phyloP scores from a whole-genome alignment of 2,113 vertebrate genomes.

The Bettongia penicillata region DNA sequence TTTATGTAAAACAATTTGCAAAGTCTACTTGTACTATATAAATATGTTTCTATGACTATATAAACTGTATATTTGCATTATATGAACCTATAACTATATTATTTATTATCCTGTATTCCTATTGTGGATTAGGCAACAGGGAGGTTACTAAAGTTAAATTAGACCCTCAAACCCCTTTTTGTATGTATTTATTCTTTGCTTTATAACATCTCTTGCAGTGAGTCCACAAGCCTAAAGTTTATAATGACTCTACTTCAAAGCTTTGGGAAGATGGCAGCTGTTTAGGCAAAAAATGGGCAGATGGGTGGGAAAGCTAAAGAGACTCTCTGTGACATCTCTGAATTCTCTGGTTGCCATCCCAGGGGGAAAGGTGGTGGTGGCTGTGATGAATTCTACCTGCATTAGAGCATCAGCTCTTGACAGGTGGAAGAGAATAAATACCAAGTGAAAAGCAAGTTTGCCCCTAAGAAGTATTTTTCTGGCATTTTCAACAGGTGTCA shows the following conservation, averaged over 20 bases:
- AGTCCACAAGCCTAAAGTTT: not conserved
- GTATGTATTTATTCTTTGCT: not conserved
- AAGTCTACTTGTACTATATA: not conserved
- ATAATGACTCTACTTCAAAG: not conserved
- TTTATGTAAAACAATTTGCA: not conserved
- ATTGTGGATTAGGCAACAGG: not conserved
- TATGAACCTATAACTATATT: not conserved
- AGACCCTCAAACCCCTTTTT: not conserved
- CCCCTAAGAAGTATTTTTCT: slow-evolving; percentile 13
- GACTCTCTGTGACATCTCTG: not conserved
- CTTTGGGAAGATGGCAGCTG: not conserved
- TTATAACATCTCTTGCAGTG: not conserved
- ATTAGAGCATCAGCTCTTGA: not conserved
- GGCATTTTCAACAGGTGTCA: slow-evolving; percentile 10
- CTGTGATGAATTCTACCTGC: not conserved
- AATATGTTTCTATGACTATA: not conserved
- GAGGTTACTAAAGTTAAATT: not conserved
- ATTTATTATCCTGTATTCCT: not conserved
- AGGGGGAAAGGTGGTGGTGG: not conserved
- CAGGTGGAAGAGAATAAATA: slow-evolving; percentile 30
- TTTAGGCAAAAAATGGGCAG: not conserved
- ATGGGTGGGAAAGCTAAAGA: not conserved
- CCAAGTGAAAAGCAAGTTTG: not conserved
- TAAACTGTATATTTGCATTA: not conserved
- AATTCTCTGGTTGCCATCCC: not conserved